These are phyloP conservation scores for Argyra leucocephala DNA, from an alignment of 2,888 invertebrate genomes.

Conservation along the genomic window DNA sequence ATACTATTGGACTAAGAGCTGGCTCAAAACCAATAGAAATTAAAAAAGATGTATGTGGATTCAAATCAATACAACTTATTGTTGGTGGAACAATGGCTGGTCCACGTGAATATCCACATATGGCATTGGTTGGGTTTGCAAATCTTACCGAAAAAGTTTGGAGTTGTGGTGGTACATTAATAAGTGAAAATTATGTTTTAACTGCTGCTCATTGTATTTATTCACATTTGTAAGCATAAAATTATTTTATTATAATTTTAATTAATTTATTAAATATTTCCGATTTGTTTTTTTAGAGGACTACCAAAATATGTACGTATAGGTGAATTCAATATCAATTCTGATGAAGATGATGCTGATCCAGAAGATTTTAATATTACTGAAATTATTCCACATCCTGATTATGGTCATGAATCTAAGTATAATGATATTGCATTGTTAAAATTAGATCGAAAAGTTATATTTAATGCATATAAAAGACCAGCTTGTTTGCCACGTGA, in stretches of 20 bases:
- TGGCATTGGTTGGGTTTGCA: slow-evolving; percentile 32
- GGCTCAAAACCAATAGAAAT: neutral
- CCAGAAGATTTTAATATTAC: slow-evolving; percentile 34
- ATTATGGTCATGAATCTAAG: slow-evolving; percentile 37
- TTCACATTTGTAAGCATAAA: too few relatives aligned
- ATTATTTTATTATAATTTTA: too few relatives aligned
- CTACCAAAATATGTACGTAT: slow-evolving; percentile 30
- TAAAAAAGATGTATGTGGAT: neutral
- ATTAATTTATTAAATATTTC: too few relatives aligned
- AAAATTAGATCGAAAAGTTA: slow-evolving; percentile 33
- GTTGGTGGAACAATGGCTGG: slow-evolving; percentile 30
- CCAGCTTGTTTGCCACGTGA: slow-evolving; percentile 44
- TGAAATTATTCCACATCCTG: slow-evolving; percentile 39
- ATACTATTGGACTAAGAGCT: too few relatives aligned
- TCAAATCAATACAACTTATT: slow-evolving; percentile 20
- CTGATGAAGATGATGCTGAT: slow-evolving; percentile 30
- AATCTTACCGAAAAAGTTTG: too few relatives aligned
- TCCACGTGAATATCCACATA: slow-evolving; percentile 36
- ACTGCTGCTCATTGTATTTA: slow-evolving; percentile 58
- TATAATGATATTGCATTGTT: slow-evolving; percentile 47
- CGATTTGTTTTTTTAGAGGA: too few relatives aligned
- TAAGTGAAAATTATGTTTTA: slow-evolving; percentile 48
- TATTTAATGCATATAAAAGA: slow-evolving; percentile 35
- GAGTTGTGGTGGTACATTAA: slow-evolving; percentile 51
- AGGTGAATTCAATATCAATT: slow-evolving; percentile 38